Conservation (phyloP, 2,113 vertebrate genomes). For the Potamarius usumacintae region DNA sequence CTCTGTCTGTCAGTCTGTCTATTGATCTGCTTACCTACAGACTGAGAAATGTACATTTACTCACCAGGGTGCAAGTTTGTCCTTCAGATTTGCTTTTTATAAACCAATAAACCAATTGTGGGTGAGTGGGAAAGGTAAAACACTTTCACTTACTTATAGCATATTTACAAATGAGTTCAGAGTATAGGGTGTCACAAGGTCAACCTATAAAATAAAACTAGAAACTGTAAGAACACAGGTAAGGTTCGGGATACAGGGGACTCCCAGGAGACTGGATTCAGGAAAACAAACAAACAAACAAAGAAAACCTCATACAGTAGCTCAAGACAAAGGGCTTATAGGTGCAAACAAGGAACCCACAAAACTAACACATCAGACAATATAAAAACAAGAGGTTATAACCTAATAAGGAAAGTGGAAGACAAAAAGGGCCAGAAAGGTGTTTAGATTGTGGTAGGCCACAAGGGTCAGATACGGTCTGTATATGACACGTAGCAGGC, state of each 20-base stretch:
- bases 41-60: constrained; percentile 47
- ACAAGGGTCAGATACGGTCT: background rate
- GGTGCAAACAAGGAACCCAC: background rate
- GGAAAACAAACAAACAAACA: background rate
- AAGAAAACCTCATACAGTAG: background rate
- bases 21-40: background rate
- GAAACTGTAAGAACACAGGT: background rate
- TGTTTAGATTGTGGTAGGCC: background rate
- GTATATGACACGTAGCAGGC: background rate
- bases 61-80: constrained; percentile 62
- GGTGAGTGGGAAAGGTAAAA: no score
- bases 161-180: background rate
- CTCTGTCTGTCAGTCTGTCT: background rate
- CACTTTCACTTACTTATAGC: background rate
- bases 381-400: background rate
- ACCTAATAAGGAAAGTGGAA: background rate
- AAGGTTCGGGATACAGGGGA: background rate
- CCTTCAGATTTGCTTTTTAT: constrained; percentile 65
- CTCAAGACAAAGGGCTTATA: background rate
- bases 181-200: background rate
- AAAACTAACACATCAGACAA: background rate
- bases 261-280: background rate
- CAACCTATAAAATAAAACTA: background rate
- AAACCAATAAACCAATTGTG: no score
- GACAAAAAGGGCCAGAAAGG: background rate